These are phyloP conservation scores for Nephrotoma guestfalica DNA, from an alignment of 2,888 invertebrate species.

Conservation along the genomic window DNA sequence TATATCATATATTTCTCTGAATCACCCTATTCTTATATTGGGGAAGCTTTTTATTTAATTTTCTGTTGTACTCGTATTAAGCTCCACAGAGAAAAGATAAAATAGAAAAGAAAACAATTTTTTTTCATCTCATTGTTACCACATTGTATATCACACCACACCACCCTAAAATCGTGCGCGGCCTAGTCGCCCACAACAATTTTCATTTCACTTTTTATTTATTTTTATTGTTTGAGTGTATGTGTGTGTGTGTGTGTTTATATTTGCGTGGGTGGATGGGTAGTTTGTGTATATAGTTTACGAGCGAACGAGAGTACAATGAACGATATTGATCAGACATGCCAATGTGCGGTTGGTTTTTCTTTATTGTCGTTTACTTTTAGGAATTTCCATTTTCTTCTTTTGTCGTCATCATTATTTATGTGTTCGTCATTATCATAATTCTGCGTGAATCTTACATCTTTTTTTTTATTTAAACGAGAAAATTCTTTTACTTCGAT, in stretches of 20 bases:
- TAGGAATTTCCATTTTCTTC: background rate
- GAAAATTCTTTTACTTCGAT: background rate
- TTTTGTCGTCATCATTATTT: background rate
- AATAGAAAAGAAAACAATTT: background rate
- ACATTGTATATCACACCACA: background rate
- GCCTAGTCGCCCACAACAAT: background rate
- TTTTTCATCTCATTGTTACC: background rate
- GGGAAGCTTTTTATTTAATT: background rate
- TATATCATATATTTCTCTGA: background rate
- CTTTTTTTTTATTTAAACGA: background rate
- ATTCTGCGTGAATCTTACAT: background rate
- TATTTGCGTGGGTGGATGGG: background rate
- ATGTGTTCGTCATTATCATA: background rate
- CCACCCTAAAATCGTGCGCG: background rate
- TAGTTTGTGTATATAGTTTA: background rate
- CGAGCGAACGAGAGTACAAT: background rate
- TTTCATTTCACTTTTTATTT: background rate
- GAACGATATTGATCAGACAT: background rate
- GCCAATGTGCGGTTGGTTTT: background rate
- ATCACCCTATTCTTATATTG: background rate
- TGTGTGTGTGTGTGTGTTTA: background rate
- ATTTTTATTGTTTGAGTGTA: background rate
- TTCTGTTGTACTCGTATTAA: background rate
- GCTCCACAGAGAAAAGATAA: background rate
- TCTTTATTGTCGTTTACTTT: background rate